These are phyloP conservation scores for Pseudococcus jackbeardsleyi DNA, from an alignment of 2,888 invertebrate species.

Conservation along the genomic window DNA sequence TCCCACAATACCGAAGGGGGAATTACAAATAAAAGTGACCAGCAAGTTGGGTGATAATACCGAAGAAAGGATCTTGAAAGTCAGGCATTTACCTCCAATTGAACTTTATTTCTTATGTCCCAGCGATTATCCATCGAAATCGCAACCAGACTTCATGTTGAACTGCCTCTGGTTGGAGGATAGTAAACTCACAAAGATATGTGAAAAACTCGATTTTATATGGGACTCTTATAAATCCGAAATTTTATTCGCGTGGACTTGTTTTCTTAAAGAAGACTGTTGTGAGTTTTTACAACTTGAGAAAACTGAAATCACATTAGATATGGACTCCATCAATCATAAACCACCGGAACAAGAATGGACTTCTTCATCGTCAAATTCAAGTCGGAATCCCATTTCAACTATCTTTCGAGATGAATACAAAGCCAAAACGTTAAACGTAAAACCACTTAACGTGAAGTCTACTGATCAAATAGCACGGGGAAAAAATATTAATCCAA, in stretches of 20 bases:
- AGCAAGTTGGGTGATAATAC: constrained; percentile 13
- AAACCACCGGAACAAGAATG: background rate
- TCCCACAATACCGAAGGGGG: background rate
- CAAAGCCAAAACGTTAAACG: background rate
- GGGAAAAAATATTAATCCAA: background rate
- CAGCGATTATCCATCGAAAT: constrained; percentile 44
- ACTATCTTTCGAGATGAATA: background rate
- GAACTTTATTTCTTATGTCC: constrained; percentile 56
- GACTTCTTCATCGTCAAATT: background rate
- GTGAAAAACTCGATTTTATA: constrained; percentile 28
- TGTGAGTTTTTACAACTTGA: constrained; percentile 18
- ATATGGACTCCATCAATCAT: background rate
- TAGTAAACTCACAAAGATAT: constrained; percentile 10
- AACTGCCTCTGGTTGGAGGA: constrained; percentile 51
- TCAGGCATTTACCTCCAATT: constrained; percentile 50
- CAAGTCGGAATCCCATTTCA: background rate
- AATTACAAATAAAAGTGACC: background rate
- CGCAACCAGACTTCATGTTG: constrained; percentile 57
- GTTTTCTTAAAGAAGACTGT: constrained; percentile 56
- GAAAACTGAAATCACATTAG: background rate
- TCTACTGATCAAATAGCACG: background rate
- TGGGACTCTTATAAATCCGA: constrained; percentile 45
- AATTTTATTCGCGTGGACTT: constrained; percentile 58
- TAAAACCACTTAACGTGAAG: background rate
- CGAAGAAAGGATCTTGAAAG: constrained; percentile 13